These are phyloP conservation scores for Trogon melanurus DNA, from an alignment of 2,113 vertebrate genomes.

Conservation along the genomic window DNA sequence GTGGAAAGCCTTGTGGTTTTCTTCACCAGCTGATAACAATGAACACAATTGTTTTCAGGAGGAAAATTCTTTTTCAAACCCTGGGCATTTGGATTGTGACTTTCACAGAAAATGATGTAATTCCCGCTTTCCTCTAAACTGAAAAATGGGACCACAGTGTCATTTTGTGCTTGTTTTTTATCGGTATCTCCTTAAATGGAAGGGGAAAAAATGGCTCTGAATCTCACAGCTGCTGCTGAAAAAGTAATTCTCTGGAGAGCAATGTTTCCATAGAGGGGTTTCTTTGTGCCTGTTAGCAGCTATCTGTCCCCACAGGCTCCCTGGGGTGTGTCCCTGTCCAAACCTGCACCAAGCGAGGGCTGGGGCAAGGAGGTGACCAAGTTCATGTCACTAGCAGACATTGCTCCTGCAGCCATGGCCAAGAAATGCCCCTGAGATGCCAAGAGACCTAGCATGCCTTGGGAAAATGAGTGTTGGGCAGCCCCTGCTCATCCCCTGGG, in stretches of 20 bases:
- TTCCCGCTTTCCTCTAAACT: background rate
- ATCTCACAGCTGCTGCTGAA: background rate
- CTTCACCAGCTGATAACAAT: background rate
- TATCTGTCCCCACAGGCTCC: background rate
- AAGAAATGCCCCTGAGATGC: background rate
- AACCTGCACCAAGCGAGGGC: background rate
- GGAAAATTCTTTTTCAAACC: background rate
- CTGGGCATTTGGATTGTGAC: background rate
- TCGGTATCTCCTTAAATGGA: constrained; percentile 1
- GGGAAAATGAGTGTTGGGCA: background rate
- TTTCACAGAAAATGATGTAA: background rate
- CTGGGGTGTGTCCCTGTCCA: too few relatives aligned
- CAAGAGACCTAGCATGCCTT: background rate
- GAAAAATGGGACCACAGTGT: background rate
- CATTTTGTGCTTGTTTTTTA: background rate
- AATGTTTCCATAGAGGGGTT: background rate
- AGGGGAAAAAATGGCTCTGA: background rate
- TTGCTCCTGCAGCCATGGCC: background rate
- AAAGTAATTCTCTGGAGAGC: background rate
- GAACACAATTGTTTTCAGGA: background rate
- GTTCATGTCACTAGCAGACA: background rate
- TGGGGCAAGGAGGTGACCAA: background rate
- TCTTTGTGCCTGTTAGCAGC: background rate
- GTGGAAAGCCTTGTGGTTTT: background rate
- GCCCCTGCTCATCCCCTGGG: too few relatives aligned